phyloP scores from a whole-genome alignment of 2,888 invertebrate species.

The Scelioninae gen. 1 region DNA sequence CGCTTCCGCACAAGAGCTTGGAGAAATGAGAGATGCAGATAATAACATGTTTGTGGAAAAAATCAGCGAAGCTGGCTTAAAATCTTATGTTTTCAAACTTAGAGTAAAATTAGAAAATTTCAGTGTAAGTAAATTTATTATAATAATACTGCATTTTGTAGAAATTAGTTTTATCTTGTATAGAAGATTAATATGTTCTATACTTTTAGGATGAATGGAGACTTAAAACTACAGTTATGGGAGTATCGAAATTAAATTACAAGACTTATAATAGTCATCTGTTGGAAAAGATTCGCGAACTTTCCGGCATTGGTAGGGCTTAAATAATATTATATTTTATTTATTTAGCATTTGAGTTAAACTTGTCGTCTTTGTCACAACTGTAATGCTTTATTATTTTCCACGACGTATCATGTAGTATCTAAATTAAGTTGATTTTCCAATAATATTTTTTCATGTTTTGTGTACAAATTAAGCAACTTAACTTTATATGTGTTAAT shows the following conservation, averaged over 20 bases:
- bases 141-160: not conserved
- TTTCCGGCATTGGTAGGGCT: slow-evolving; percentile 86
- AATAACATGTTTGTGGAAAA: slow-evolving; percentile 88
- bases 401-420: no score
- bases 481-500: no score
- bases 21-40: slow-evolving; percentile 89
- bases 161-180: not conserved
- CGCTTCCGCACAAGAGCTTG: slow-evolving; percentile 90
- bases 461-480: no score
- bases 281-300: slow-evolving; percentile 88
- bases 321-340: slow-evolving; percentile 46
- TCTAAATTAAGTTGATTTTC: no score
- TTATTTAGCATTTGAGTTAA: no score
- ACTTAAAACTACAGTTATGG: slow-evolving; percentile 90
- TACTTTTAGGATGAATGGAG: slow-evolving; percentile 91
- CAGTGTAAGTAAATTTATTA: slow-evolving; percentile 88
- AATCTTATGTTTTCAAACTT: slow-evolving; percentile 92
- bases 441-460: no score
- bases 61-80: slow-evolving; percentile 91
- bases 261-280: slow-evolving; percentile 90
- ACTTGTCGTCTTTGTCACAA: no score
- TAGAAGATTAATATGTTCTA: not conserved
- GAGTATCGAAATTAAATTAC: slow-evolving; percentile 90
- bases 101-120: slow-evolving; percentile 95
- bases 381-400: no score